Base-by-base conservation (phyloP, 1,140 invertebrate species). In the Hyles euphorbiae region DNA sequence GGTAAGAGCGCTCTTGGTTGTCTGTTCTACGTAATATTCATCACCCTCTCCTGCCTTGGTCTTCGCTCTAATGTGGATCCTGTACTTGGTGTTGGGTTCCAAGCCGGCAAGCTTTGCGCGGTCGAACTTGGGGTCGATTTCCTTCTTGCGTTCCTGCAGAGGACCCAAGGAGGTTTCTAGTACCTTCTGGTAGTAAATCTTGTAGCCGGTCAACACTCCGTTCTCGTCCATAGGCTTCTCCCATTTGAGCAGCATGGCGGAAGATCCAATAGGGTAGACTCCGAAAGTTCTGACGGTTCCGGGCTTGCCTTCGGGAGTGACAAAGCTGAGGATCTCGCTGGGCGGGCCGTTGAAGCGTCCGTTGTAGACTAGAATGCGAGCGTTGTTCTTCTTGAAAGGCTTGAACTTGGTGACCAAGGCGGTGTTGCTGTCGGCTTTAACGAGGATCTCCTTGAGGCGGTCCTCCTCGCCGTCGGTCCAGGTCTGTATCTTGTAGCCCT, bases 401-500 rank as follows among this genome's bases (percentile, higher is more conserved):
- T 96, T 94, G 71, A 99, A 96, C 68, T 96, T 96, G 50, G 92
- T 93, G 0, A 98, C 93, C n/a, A 95, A 74, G 34, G 94, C 93
- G 48, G 90, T 89, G 1, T 93, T 95, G 0, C 91, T 92, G 71
- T 94, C 93, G 1, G 92, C 92, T 72, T 93, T 93, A n/a, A 96
- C 91, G 50, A 95, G 91, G 50, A 96, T 95, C 84, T 98, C 96
- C 54, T 95, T 91, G 50, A 94, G 88, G 7, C 91, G 92, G 58
- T 94, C 92, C 72, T 94, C 93, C 43, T 94, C 93, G 49, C 95
- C 95, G n/a, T 96, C 95, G 3, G 94, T 96, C 97, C 97, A 98
- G 2, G 95, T 98, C 87, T 97, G 95, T 56, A 99, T 96, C 87
- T 98, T 98, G 83, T 99, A 99, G 8, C 98, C 98, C 72, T 94